Evolutionary conservation across 2,888 invertebrate genomes (phyloP), one percentile per base, ranked within the genome.

Genomic region (Leistus spinibarbis): DNA sequence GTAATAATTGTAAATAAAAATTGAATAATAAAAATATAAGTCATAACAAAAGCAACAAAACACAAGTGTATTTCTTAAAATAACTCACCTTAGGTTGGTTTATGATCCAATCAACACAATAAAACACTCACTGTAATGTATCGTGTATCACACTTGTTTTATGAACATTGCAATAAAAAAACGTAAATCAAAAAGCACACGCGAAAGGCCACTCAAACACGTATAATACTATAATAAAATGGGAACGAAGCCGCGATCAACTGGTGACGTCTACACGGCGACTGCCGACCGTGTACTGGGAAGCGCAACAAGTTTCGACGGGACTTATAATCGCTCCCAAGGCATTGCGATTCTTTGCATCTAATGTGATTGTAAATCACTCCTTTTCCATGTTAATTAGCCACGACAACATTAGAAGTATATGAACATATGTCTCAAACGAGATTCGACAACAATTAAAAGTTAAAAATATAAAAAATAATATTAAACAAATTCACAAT

Each of bases 251-350:
- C 65, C 24, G n/a, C 23, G 64, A 66, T 57, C 27, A 24, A 19
- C 60, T 10, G 4, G 71, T 54, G 27, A n/a, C 53, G 65, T 40
- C 5, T 53, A 60, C 73, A 67, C 60, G 16, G 20, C 60, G 67
- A 57, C 62, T 20, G 73, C 23, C 22, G 19, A 62, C 20, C 62
- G 67, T 54, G 60, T 65, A 73, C 73, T 73, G 73, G 23, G 63
- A 56, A 62, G 69, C 63, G 72, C 73, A 73, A 73, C 73, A 73
- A 66, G 73, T 73, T 27, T 67, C 7, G 7, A 7, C 56, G 7
- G 19, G 60, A 17, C 20, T 20, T 60, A 19, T 20, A 56, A 19
- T 40, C 40, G 13, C 40, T 40, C 13, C 40, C 40, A 40, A 40
- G 40, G 40, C 40, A 40, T n/a, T n/a, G n/a, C n/a, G n/a, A n/a